Evolutionary conservation across 1,140 invertebrate species (phyloP), one percentile per base, ranked within the genome.

Genomic region (Zaprionus ornatus): DNA sequence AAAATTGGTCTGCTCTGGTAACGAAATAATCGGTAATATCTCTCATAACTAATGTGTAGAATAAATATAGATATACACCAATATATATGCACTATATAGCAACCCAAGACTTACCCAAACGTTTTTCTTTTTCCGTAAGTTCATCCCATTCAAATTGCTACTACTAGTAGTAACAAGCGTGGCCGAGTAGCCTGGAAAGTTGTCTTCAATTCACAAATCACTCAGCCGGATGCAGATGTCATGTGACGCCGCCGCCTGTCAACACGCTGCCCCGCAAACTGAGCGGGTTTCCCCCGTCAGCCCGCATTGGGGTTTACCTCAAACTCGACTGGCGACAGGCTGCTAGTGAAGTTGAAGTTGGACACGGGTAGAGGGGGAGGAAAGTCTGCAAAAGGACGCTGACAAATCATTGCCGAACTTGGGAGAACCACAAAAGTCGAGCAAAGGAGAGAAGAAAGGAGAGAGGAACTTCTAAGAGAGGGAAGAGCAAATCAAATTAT

Each of bases 401-500:
- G 23, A 27, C 25, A 32, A 68, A 68, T 35, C 42, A 50, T 23
- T 23, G 29, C 15, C 19, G 13, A 48, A 60, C 50, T 35, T 60
- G 7, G 27, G 23, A 65, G 21, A 56, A 9, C 54, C 17, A 56
- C 37, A 66, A 45, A 45, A 66, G 35, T 12, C 9, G 19, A 32
- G 7, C n/a, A 50, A 29, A 50, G 29, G 29, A 32, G 3, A 10
- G 29, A 3, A 9, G 10, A 32, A 9, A 35, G 1, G 9, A 21
- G 3, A 29, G 42, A 17, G 4, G 17, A 32, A 55, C n/a, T n/a
- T n/a, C n/a, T n/a, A n/a, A 35, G 27, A 56, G 17, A n/a, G 29
- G n/a, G 17, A 73, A 77, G 70, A 73, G 42, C 55, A 64, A 48
- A 88, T 78, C 68, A 84, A 88, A 87, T 88, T 88, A 84, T 84